Evolutionary conservation across 2,888 invertebrate genomes (phyloP).

Genomic region (Agriopis leucophaearia): DNA sequence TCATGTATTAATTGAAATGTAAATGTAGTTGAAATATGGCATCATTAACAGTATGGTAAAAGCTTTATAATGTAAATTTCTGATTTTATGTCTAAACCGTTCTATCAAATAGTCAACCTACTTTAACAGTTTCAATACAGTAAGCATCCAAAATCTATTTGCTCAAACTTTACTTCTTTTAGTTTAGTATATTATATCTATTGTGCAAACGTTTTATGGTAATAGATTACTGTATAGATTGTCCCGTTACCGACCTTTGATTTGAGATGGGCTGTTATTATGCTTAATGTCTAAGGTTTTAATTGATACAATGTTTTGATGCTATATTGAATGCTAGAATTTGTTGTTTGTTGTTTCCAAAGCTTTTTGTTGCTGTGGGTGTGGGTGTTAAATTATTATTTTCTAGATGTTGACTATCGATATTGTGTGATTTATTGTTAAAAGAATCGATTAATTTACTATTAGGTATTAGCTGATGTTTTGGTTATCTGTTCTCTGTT

Average conservation of each 20-base stretch:
- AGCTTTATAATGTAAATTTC: conserved; percentile 46
- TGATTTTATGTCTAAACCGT: conserved; percentile 42
- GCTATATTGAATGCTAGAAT: conserved; percentile 47
- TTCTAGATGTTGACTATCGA: conserved; percentile 35
- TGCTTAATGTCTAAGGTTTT: conserved; percentile 55
- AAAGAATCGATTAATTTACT: conserved; percentile 4
- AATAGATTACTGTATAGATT: conserved; percentile 51
- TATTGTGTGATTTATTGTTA: conserved; percentile 35
- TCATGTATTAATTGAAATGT: too few relatives aligned
- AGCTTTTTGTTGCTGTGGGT: conserved; percentile 45
- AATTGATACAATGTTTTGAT: conserved; percentile 54
- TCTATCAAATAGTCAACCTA: conserved; percentile 39
- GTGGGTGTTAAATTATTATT: conserved; percentile 38
- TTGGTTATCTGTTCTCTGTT: background rate
- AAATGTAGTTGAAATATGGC: conserved; percentile 36
- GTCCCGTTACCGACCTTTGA: conserved; percentile 53
- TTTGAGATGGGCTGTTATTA: conserved; percentile 43
- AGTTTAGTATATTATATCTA: conserved; percentile 14
- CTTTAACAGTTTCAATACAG: conserved; percentile 42
- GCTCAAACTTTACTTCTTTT: background rate
- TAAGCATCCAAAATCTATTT: conserved; percentile 12
- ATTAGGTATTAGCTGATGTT: background rate
- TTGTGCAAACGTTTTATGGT: conserved; percentile 43
- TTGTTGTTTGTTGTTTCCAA: too few relatives aligned
- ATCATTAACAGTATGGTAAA: conserved; percentile 48